A percentile compares a stretch with the other conserved stretches of the same genome.
These are phyloP conservation scores for Betta splendens DNA, from an alignment of 2,797 vertebrate genomes.

Conservation along the genomic window DNA sequence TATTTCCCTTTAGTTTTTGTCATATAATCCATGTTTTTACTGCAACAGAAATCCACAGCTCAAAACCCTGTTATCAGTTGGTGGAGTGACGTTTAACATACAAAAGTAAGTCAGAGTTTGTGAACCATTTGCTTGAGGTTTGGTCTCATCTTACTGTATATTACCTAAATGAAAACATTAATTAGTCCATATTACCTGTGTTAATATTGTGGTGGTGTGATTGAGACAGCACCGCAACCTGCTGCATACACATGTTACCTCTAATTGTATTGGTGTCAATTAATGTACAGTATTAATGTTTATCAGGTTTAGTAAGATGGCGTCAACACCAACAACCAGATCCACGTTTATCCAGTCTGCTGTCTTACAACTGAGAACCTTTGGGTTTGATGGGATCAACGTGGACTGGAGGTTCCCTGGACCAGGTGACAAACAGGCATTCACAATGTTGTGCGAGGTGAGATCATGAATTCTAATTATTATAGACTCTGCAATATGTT, in stretches of 20 bases:
- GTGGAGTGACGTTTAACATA: conserved; percentile 76
- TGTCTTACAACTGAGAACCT: conserved; percentile 63
- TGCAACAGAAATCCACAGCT: conserved; percentile 74
- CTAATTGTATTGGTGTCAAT: too few relatives aligned
- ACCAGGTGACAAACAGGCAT: conserved; percentile 71
- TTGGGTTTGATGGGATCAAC: conserved; percentile 82
- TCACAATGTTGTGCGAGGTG: conserved; percentile 78
- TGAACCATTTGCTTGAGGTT: too few relatives aligned
- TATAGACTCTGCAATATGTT: background rate
- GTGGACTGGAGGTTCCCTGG: conserved; percentile 84
- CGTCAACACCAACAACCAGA: conserved; percentile 54
- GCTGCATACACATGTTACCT: too few relatives aligned
- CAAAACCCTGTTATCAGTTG: conserved; percentile 80
- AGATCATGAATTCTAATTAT: conserved; percentile 11
- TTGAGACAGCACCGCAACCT: too few relatives aligned
- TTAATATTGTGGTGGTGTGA: too few relatives aligned
- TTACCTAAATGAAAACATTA: too few relatives aligned
- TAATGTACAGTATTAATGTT: background rate
- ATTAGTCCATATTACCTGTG: too few relatives aligned
- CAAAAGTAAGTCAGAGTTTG: conserved; percentile 74
- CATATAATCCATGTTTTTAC: background rate
- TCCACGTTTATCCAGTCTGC: conserved; percentile 74
- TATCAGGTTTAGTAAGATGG: conserved; percentile 77
- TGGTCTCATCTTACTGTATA: too few relatives aligned
- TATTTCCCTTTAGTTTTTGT: background rate